phyloP scores from a whole-genome alignment of 2,797 vertebrate genomes.

The Danio choprae region DNA sequence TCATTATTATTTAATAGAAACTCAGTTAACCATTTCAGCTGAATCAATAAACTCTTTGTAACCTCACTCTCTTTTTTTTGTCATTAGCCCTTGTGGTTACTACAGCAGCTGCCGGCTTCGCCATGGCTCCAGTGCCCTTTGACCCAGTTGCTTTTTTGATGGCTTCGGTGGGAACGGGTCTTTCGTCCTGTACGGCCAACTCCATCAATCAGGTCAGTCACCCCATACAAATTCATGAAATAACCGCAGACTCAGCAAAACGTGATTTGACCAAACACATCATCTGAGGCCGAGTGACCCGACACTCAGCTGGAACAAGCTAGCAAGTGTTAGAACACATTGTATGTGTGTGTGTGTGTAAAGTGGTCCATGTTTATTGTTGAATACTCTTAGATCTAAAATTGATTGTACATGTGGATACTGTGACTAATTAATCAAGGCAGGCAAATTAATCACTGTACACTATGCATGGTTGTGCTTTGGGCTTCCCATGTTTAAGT shows the following conservation, averaged over 20 bases:
- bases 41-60: neutral
- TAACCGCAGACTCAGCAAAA: constrained; percentile 22
- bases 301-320: neutral
- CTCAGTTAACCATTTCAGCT: neutral
- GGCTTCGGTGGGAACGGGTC: constrained; percentile 87
- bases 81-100: constrained; percentile 89
- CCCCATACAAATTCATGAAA: constrained; percentile 6
- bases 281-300: neutral
- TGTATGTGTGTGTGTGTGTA: neutral
- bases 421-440: neutral
- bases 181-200: constrained; percentile 93
- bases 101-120: constrained; percentile 90
- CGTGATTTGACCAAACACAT: neutral
- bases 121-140: constrained; percentile 92
- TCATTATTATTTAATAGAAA: neutral
- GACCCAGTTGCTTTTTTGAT: constrained; percentile 86
- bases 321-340: neutral
- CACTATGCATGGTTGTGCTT: too few relatives aligned
- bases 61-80: neutral
- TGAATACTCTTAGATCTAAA: neutral
- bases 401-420: neutral
- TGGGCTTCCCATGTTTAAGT: too few relatives aligned
- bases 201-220: constrained; percentile 94
- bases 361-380: neutral
- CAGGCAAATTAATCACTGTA: neutral